Evolutionary conservation across 2,797 vertebrate genomes (phyloP).

Genomic region (Gymnocypris eckloni): DNA sequence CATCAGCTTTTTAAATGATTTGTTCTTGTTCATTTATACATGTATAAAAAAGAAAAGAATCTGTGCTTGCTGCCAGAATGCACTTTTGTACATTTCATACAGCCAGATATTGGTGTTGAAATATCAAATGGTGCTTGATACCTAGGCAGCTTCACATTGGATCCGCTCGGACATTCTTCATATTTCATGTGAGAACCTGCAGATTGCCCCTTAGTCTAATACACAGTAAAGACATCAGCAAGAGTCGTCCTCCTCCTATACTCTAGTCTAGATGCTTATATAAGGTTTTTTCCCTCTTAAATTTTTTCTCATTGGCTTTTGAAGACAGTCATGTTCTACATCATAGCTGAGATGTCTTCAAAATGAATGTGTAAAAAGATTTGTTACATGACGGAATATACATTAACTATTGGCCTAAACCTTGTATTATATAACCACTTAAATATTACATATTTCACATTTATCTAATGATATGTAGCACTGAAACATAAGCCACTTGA

Average conservation of each 20-base stretch:
- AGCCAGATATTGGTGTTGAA: slow-evolving; percentile 54
- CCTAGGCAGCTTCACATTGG: slow-evolving; percentile 38
- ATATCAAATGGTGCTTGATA: slow-evolving; percentile 59
- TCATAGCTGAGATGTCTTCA: slow-evolving; percentile 34
- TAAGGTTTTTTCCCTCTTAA: too few relatives aligned
- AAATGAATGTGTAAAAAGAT: slow-evolving; percentile 68
- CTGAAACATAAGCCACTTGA: slow-evolving; percentile 36
- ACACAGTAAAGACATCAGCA: not conserved
- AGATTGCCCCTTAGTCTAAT: not conserved
- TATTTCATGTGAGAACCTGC: not conserved
- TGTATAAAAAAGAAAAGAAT: not conserved
- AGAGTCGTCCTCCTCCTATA: slow-evolving; percentile 43
- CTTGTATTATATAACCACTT: slow-evolving; percentile 31
- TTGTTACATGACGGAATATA: not conserved
- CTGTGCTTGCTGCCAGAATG: slow-evolving; percentile 20
- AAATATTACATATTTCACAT: slow-evolving; percentile 3
- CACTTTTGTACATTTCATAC: slow-evolving; percentile 27
- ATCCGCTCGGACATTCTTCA: slow-evolving; percentile 10
- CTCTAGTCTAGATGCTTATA: not conserved
- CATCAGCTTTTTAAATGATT: not conserved
- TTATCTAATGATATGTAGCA: slow-evolving; percentile 41
- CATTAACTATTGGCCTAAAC: slow-evolving; percentile 35
- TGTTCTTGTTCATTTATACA: slow-evolving; percentile 17
- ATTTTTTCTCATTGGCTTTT: not conserved
- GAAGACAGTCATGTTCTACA: not conserved